Evolutionary conservation across 2,113 vertebrate genomes (phyloP), one percentile per base, ranked within the genome.

Genomic region (Coptodon bakossiorum): DNA sequence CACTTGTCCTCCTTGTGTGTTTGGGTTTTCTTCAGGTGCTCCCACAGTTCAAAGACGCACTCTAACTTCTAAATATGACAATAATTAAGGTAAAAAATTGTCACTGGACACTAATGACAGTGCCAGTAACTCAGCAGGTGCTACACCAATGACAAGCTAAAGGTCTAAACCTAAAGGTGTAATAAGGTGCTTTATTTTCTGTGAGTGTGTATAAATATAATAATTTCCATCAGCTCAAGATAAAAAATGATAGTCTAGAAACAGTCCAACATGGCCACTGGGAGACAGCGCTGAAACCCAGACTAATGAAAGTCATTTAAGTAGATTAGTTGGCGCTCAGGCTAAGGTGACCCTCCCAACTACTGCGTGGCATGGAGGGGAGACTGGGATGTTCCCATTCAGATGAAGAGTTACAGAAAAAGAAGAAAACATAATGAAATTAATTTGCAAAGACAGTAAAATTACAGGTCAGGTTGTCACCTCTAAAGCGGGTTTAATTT

Each of bases 221-320:
- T 43, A 78, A 31, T 78, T 78, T 78, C 43, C 71, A 76, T 48
- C 16, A 50, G 71, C 43, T 78, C 27, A 11, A n/a, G 16, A 31
- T 78, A 78, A 50, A 50, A 29, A 48, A 48, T 61, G 14, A 61
- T 19, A 76, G 68, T 76, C 40, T 48, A 76, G 40, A 31, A 78
- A 50, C 71, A n/a, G 71, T 50, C 71, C 71, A 50, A 19, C 71
- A 31, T 8, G 68, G 24, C 68, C 68, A 76, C 68, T 76, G 71
- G 81, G 52, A 63, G 10, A 10, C 54, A 12, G 68, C 19, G 3
- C 34, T 7, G 38, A 59, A 63, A 31, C 79, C 24, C 22, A 4
- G 73, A 63, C 81, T 86, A 85, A 91, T 91, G 82, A 81, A 91
- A 83, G 86, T 85, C 82, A 78, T 81, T 66, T 52, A 88, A 73